Percentiles rank a stretch among this genome's conserved stretches.
Evolutionary conservation across 2,888 invertebrate genomes (phyloP).

Genomic region (Crioceris asparagi): DNA sequence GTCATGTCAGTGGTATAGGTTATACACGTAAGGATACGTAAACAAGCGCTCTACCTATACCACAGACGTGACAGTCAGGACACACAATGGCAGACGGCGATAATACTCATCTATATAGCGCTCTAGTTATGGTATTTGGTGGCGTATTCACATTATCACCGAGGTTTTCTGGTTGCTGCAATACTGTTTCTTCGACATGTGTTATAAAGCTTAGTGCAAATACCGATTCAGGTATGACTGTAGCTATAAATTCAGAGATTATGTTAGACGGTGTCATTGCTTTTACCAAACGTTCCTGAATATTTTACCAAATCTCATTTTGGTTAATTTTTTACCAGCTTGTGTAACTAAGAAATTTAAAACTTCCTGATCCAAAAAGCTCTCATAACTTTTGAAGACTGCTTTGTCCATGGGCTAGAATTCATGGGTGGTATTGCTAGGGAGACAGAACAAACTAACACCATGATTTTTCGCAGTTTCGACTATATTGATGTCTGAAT

Average conservation of each 20-base stretch:
- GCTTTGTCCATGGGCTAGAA: slow-evolving; percentile 16
- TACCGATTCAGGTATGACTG: slow-evolving; percentile 17
- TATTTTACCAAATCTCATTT: slow-evolving; percentile 24
- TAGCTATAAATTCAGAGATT: slow-evolving; percentile 21
- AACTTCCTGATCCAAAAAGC: slow-evolving; percentile 25
- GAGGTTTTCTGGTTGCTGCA: too few relatives aligned
- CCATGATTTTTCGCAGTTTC: slow-evolving; percentile 20
- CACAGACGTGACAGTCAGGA: too few relatives aligned
- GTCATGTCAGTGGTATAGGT: too few relatives aligned
- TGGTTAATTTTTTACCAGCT: slow-evolving; percentile 22
- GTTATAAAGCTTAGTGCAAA: slow-evolving; percentile 15
- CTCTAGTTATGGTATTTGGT: too few relatives aligned
- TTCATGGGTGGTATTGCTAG: slow-evolving; percentile 31
- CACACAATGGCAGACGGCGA: too few relatives aligned
- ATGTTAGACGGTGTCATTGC: slow-evolving; percentile 13
- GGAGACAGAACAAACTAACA: slow-evolving; percentile 29
- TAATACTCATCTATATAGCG: too few relatives aligned
- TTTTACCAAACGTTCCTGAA: slow-evolving; percentile 22
- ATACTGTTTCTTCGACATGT: too few relatives aligned
- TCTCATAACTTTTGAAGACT: slow-evolving; percentile 24
- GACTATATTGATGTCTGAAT: slow-evolving; percentile 25
- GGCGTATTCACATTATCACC: too few relatives aligned
- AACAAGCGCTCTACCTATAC: too few relatives aligned
- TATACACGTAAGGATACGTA: too few relatives aligned
- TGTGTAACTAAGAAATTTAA: slow-evolving; percentile 7